Percentiles rank a stretch among this genome's conserved stretches.
These are phyloP conservation scores for Procambarus clarkii DNA, from an alignment of 1,140 invertebrate genomes.

Conservation along the genomic window DNA sequence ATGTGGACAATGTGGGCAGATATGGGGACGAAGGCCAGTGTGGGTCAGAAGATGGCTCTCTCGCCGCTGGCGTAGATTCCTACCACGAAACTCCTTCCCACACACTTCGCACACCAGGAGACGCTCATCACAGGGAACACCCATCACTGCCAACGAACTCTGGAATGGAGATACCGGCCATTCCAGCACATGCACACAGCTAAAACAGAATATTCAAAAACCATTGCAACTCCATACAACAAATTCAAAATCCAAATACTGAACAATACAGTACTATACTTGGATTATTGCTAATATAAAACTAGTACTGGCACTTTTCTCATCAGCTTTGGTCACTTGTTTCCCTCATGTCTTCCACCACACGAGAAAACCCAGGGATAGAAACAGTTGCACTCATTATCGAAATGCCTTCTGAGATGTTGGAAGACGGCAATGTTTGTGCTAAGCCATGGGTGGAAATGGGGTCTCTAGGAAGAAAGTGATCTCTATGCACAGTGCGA, in stretches of 20 bases:
- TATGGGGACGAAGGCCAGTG: conserved; percentile 75
- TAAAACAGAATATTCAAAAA: conserved; percentile 6
- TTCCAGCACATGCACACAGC: conserved; percentile 59
- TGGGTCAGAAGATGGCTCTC: conserved; percentile 75
- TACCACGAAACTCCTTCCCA: conserved; percentile 64
- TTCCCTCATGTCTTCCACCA: conserved; percentile 12
- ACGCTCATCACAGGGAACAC: conserved; percentile 44
- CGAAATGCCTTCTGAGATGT: conserved; percentile 17
- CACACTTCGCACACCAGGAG: conserved; percentile 60
- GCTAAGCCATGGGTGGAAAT: conserved; percentile 10
- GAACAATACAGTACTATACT: neutral
- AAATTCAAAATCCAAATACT: conserved; percentile 16
- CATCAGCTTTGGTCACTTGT: conserved; percentile 20
- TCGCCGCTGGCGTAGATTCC: conserved; percentile 61
- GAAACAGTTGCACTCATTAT: conserved; percentile 30
- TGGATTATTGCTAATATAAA: neutral
- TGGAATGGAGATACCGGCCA: conserved; percentile 65
- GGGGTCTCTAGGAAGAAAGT: conserved; percentile 37
- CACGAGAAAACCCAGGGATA: conserved; percentile 22
- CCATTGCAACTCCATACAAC: conserved; percentile 21
- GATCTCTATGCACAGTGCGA: conserved; percentile 57
- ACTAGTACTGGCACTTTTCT: neutral
- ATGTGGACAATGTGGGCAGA: conserved; percentile 72
- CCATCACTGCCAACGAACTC: conserved; percentile 58
- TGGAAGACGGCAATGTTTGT: conserved; percentile 9